Evolutionary conservation across 2,113 vertebrate species (phyloP).

Genomic region (Scolopax mira): DNA sequence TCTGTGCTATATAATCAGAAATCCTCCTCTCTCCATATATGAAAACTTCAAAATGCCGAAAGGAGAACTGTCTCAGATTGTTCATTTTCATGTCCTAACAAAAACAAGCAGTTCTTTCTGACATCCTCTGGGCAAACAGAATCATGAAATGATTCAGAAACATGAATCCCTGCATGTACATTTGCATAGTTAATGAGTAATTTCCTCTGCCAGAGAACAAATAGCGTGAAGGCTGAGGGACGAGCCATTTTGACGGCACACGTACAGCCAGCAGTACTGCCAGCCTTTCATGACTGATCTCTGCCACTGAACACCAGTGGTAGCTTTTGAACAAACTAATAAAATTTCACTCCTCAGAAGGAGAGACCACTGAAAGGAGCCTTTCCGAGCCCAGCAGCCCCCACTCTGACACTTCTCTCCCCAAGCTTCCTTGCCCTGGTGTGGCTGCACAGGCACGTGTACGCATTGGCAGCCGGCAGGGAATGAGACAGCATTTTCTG

Average conservation of each 20-base stretch:
- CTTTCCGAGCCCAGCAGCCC: not conserved
- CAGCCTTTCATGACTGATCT: not conserved
- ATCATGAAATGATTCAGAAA: too few species aligned
- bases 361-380: not conserved
- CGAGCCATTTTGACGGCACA: not conserved
- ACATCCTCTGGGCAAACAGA: constrained; percentile 8
- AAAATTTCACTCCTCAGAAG: not conserved
- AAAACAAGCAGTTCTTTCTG: constrained; percentile 19
- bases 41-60: constrained; percentile 7
- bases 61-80: not conserved
- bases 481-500: constrained; percentile 45
- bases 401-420: not conserved
- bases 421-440: fast-evolving
- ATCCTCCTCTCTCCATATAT: not conserved
- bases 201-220: not conserved
- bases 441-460: not conserved
- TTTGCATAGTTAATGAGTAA: constrained; percentile 19
- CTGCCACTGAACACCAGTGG: not conserved
- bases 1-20: constrained; percentile 2
- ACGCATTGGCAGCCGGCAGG: fast-evolving
- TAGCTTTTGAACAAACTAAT: not conserved
- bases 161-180: not conserved
- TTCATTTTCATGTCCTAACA: not conserved
- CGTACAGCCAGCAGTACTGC: fast-evolving
- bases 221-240: not conserved